Percentiles rank a stretch among this genome's conserved stretches.
Conservation (phyloP, 2,113 vertebrate species). For the Thunnus thynnus region DNA sequence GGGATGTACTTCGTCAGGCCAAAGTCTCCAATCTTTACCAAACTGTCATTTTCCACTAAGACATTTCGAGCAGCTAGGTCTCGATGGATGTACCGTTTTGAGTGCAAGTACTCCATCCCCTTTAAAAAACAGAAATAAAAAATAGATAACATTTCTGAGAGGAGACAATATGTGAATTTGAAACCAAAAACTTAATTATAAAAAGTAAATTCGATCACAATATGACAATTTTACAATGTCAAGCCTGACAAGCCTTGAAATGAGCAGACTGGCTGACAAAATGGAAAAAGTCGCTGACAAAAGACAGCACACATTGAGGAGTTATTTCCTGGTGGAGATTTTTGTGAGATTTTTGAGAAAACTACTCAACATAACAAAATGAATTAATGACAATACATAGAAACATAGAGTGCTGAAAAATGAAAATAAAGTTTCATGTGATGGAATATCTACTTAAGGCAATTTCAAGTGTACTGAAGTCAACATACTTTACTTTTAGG, state of each 20-base stretch:
- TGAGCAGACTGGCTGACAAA: neutral
- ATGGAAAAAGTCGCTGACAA: neutral
- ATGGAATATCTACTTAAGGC: neutral
- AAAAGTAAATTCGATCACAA: neutral
- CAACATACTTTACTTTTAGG: neutral
- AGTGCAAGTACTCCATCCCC: slow-evolving; percentile 96
- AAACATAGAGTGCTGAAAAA: slow-evolving; percentile 9
- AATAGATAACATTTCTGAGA: neutral
- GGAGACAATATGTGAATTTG: neutral
- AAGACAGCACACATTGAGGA: neutral
- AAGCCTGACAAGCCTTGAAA: neutral
- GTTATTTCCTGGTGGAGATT: slow-evolving; percentile 1
- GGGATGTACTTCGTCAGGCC: slow-evolving; percentile 94
- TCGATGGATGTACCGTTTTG: slow-evolving; percentile 90
- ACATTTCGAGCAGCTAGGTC: slow-evolving; percentile 94
- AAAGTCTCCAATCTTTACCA: slow-evolving; percentile 96
- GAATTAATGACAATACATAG: neutral
- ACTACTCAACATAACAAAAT: neutral
- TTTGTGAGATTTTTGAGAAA: neutral
- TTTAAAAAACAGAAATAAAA: slow-evolving; percentile 63
- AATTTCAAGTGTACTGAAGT: neutral
- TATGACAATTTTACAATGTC: neutral
- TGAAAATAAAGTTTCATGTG: neutral
- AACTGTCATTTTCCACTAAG: slow-evolving; percentile 89
- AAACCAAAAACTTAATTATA: too few relatives aligned